These are phyloP conservation scores for Tauraco erythrolophus DNA, from an alignment of 2,113 vertebrate species.

Conservation along the genomic window DNA sequence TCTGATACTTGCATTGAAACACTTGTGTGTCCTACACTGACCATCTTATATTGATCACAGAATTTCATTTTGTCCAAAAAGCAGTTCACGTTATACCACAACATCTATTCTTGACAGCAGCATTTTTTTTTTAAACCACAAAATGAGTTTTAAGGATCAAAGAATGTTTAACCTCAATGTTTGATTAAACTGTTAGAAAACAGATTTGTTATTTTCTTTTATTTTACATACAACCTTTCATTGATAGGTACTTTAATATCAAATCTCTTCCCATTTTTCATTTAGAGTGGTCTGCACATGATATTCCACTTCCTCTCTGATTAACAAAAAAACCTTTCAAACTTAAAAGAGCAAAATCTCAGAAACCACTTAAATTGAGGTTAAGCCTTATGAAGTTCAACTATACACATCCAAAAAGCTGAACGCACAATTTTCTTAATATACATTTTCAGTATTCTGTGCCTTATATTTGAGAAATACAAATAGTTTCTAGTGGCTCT, in stretches of 20 bases:
- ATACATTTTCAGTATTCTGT: not conserved
- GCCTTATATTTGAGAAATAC: not conserved
- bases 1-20: not conserved
- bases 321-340: not conserved
- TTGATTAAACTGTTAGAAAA: not conserved
- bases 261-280: not conserved
- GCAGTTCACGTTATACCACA: not conserved
- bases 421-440: not conserved
- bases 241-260: not conserved
- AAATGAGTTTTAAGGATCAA: not conserved
- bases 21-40: not conserved
- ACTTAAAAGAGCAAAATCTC: not conserved
- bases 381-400: not conserved
- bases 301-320: not conserved
- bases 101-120: not conserved
- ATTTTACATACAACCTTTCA: not conserved
- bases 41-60: rapidly evolving
- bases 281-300: not conserved
- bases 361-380: not conserved
- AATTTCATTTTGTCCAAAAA: not conserved
- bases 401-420: not conserved
- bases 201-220: not conserved
- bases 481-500: not conserved
- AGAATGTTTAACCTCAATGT: not conserved
- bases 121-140: not conserved